These are phyloP conservation scores for Phragmatobia fuliginosa DNA, from an alignment of 2,888 invertebrate genomes.

Conservation along the genomic window DNA sequence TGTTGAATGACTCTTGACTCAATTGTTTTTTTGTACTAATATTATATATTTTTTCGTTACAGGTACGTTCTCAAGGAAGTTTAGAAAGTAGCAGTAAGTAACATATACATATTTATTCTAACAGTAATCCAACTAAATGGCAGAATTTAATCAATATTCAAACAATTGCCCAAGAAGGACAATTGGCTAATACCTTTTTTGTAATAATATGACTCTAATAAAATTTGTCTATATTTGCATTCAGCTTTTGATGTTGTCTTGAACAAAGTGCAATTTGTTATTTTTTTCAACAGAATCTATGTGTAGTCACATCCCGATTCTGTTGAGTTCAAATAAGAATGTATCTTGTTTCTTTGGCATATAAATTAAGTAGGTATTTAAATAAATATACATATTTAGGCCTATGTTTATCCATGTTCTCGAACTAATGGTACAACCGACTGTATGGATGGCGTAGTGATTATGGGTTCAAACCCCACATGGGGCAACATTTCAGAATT, in stretches of 20 bases:
- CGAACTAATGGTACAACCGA: no score
- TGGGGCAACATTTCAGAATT: no score
- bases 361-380: no score
- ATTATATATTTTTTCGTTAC: neutral
- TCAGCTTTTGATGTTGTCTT: no score
- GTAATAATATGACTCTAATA: neutral
- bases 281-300: no score
- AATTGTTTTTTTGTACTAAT: neutral
- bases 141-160: neutral
- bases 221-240: neutral
- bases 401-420: no score
- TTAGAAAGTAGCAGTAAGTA: neutral
- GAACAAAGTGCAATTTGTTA: neutral
- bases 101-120: neutral
- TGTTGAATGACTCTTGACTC: neutral
- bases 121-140: neutral
- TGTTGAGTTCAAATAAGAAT: no score
- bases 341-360: no score
- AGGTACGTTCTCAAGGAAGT: slow-evolving; percentile 2
- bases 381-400: no score
- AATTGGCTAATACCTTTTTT: neutral
- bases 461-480: no score
- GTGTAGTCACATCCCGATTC: no score
- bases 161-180: neutral
- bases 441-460: no score